These are phyloP conservation scores for Zophobas morio DNA, from an alignment of 1,140 invertebrate genomes.

Conservation along the genomic window DNA sequence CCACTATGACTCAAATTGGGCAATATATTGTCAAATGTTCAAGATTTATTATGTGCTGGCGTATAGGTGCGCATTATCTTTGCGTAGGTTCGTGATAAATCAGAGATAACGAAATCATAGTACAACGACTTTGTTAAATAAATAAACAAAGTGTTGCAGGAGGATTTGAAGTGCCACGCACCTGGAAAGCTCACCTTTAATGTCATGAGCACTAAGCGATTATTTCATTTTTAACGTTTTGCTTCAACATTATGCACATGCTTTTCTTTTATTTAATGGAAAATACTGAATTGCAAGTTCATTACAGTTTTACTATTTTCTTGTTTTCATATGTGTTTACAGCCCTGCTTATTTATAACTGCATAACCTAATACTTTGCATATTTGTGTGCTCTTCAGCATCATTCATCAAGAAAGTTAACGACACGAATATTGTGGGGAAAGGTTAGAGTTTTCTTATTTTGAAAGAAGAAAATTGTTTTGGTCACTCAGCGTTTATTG, in stretches of 20 bases:
- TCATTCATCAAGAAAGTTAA: no score
- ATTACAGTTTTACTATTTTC: no score
- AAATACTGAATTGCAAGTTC: neutral
- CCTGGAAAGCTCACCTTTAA: slow-evolving; percentile 2
- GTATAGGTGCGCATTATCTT: neutral
- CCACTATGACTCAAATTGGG: slow-evolving; percentile 12
- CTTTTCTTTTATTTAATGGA: neutral
- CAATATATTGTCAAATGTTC: slow-evolving; percentile 4
- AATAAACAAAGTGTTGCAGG: slow-evolving; percentile 25
- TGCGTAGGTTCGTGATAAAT: slow-evolving; percentile 14
- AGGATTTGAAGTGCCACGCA: slow-evolving; percentile 6
- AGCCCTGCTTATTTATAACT: no score
- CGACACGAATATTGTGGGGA: no score
- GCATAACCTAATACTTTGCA: no score
- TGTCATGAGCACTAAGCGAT: slow-evolving; percentile 3
- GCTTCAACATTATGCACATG: neutral
- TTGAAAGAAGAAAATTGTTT: no score
- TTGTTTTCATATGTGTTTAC: neutral
- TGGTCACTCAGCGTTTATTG: no score
- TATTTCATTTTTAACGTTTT: slow-evolving; percentile 14
- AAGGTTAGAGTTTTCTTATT: no score
- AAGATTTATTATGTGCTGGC: neutral
- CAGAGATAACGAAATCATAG: slow-evolving; percentile 26
- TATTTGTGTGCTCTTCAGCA: no score
- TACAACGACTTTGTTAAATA: slow-evolving; percentile 30